Evolutionary conservation across 2,797 vertebrate genomes (phyloP).

Genomic region (Halcyon chelicuti): DNA sequence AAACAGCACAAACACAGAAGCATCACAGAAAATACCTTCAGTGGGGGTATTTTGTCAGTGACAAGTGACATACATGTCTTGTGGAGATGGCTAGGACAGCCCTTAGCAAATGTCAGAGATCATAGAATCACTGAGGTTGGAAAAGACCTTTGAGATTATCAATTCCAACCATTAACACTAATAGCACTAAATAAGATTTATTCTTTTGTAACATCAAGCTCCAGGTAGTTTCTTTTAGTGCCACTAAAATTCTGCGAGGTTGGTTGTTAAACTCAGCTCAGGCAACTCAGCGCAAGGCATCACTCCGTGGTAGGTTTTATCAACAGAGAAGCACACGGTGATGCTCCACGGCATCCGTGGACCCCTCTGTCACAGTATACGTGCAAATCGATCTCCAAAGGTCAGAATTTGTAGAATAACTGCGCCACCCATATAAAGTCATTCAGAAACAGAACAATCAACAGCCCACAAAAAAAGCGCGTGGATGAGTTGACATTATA

Average conservation of each 20-base stretch:
- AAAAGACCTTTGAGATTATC: too few species aligned
- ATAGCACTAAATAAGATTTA: background rate
- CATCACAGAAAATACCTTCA: background rate
- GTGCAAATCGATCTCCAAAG: background rate
- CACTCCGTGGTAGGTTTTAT: background rate
- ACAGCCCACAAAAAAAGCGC: background rate
- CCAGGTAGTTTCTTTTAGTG: background rate
- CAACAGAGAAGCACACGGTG: background rate
- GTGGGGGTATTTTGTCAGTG: background rate
- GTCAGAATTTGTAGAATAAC: background rate
- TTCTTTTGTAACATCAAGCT: background rate
- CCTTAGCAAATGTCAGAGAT: background rate
- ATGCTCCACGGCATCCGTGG: fast-evolving
- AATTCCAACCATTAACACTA: too few species aligned
- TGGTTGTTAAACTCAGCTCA: background rate
- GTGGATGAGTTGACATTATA: background rate
- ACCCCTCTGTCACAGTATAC: fast-evolving
- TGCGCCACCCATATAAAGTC: background rate
- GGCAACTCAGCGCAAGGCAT: background rate
- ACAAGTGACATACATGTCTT: background rate
- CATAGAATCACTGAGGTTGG: too few species aligned
- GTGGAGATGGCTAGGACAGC: background rate
- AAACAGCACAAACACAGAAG: background rate
- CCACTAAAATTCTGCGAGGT: background rate
- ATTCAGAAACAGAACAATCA: background rate